Conservation (phyloP, 2,888 invertebrate species). For the Acleris literana region DNA sequence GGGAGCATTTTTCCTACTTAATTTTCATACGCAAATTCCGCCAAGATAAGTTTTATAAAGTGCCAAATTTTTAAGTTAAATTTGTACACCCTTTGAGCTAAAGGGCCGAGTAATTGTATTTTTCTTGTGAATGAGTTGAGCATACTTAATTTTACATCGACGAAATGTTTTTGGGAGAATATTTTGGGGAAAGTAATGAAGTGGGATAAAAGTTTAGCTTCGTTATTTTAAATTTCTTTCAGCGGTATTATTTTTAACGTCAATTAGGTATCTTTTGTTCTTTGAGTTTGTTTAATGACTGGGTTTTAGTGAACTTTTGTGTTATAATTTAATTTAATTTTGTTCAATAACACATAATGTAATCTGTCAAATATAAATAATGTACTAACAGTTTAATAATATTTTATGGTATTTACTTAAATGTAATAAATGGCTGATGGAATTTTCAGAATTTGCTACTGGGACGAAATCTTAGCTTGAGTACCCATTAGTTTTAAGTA, state of each 20-base stretch:
- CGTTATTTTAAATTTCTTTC: background rate
- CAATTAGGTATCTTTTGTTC: too few species aligned
- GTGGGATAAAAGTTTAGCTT: background rate
- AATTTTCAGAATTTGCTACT: too few species aligned
- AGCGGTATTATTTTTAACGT: background rate
- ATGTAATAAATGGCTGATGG: too few species aligned
- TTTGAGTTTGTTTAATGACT: too few species aligned
- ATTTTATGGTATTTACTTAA: too few species aligned
- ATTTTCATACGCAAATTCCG: slow-evolving; percentile 38
- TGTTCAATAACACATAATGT: too few species aligned
- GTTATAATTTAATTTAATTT: too few species aligned
- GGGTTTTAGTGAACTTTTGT: too few species aligned
- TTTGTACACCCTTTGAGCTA: slow-evolving; percentile 20
- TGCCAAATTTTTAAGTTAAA: slow-evolving; percentile 32
- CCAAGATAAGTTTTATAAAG: slow-evolving; percentile 36
- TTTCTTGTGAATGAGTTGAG: slow-evolving; percentile 22
- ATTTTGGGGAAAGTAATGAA: slow-evolving; percentile 1
- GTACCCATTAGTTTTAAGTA: too few species aligned
- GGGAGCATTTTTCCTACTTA: slow-evolving; percentile 41
- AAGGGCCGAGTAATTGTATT: slow-evolving; percentile 15
- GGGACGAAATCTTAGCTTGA: too few species aligned
- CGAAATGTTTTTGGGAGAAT: background rate
- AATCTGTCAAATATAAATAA: too few species aligned
- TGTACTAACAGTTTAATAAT: too few species aligned
- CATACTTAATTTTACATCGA: slow-evolving; percentile 14